Conservation (phyloP, 2,888 invertebrate genomes). For the Notodonta dromedarius region DNA sequence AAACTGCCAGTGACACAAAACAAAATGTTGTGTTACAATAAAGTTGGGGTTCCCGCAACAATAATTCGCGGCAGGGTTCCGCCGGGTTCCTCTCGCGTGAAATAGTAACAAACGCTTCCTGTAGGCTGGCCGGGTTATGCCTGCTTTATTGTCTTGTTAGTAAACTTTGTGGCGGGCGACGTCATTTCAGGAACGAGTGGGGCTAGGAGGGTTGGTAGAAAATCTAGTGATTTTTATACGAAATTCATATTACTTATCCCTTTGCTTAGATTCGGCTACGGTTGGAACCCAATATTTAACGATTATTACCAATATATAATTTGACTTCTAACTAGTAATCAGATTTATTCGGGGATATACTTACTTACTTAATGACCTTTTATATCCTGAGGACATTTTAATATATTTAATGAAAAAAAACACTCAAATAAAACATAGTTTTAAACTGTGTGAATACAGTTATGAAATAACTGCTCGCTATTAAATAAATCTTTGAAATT, state of each 20-base stretch:
- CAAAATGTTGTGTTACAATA: slow-evolving; percentile 12
- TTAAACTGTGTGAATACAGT: too few relatives aligned
- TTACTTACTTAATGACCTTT: too few relatives aligned
- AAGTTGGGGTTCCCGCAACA: slow-evolving; percentile 12
- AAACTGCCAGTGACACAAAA: slow-evolving; percentile 8
- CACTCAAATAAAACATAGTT: too few relatives aligned
- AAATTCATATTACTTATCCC: too few relatives aligned
- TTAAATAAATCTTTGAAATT: not conserved
- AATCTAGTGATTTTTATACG: not conserved
- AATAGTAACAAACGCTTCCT: slow-evolving; percentile 66
- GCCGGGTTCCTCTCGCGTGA: slow-evolving; percentile 45
- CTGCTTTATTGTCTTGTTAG: slow-evolving; percentile 68
- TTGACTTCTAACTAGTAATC: too few relatives aligned
- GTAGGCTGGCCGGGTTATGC: slow-evolving; percentile 58
- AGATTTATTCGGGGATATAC: too few relatives aligned
- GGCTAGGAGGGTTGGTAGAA: slow-evolving; percentile 11
- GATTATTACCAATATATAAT: too few relatives aligned
- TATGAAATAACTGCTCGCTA: too few relatives aligned
- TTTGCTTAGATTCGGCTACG: too few relatives aligned
- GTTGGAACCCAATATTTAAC: too few relatives aligned
- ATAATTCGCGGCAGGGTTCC: slow-evolving; percentile 30
- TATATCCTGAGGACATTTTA: too few relatives aligned
- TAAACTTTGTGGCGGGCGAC: slow-evolving; percentile 55
- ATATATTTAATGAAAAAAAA: too few relatives aligned
- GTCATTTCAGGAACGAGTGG: slow-evolving; percentile 40